Conservation (phyloP, 2,888 invertebrate genomes). For the Rotaria magnacalcarata region DNA sequence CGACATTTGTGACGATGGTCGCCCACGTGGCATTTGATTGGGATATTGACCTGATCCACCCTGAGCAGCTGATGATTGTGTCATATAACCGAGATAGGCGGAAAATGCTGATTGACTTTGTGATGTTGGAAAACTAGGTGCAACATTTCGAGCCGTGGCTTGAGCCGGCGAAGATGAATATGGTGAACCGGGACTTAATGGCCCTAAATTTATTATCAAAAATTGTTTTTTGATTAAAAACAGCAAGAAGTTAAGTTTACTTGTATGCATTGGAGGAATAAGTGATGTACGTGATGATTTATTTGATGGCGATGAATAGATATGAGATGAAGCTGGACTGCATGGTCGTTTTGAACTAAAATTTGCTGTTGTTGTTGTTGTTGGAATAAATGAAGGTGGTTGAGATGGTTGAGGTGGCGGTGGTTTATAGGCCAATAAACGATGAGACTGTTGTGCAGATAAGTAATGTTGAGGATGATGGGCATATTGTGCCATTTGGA, state of each 20-base stretch:
- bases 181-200: neutral
- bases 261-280: neutral
- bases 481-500: neutral
- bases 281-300: neutral
- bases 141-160: neutral
- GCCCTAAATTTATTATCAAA: too few species aligned
- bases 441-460: neutral
- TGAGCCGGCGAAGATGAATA: neutral
- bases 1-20: too few species aligned
- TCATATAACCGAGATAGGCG: too few species aligned
- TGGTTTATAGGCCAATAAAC: conserved; percentile 35
- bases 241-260: neutral
- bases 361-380: neutral
- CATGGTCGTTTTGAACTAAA: neutral
- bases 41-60: too few species aligned
- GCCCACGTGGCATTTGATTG: too few species aligned
- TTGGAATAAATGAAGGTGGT: neutral
- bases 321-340: neutral
- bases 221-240: too few species aligned
- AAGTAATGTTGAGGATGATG: conserved; percentile 18
- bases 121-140: neutral
- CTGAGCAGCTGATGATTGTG: too few species aligned
- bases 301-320: neutral
- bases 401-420: conserved; percentile 5
- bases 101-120: too few species aligned